Evolutionary conservation across 2,888 invertebrate genomes (phyloP), one percentile per base, ranked within the genome.

Genomic region (Sialis fuliginosa): DNA sequence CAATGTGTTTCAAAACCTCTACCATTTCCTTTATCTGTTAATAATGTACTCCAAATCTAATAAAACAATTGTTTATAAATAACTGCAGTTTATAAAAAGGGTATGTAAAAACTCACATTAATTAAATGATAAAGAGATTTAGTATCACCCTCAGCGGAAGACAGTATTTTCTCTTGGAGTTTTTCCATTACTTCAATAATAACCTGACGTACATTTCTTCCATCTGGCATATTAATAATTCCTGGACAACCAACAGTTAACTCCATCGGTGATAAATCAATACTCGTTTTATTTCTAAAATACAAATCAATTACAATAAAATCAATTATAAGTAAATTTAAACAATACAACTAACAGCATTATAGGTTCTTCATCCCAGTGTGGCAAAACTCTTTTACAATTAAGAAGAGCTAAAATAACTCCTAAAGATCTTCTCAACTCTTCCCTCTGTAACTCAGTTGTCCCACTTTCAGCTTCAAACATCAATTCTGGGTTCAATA

Each of bases 81-180:
- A 39, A 10, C 7, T 45, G 39, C 37, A 45, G n/a, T 45, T 12
- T 37, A 39, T 43, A 42, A 12, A 2, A 13, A 45, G 45, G 9
- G 6, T 33, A 39, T 35, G 37, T 9, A 22, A 5, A 10, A n/a
- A 57, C 59, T 59, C 58, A 67, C 67, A 51, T 56, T 55, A 41
- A 67, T 61, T 22, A 68, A 60, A 45, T 57, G 55, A 49, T 57
- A 57, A 40, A 88, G 70, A 51, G 83, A 79, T 55, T 81, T 79
- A 0, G 85, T 88, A 57, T 91, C 87, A 56, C 90, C 89, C 52
- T 84, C 81, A 50, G 76, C 74, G 46, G 73, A 70, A 6, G 66
- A 62, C 47, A 86, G 62, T 62, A 90, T 68, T 55, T 75, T 72
- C 45, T 67, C 70, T 62, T 81, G 81, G 7, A 86, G 67, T 3